Base-by-base conservation (phyloP, 2,113 vertebrate species). In the Petromus typicus region DNA sequence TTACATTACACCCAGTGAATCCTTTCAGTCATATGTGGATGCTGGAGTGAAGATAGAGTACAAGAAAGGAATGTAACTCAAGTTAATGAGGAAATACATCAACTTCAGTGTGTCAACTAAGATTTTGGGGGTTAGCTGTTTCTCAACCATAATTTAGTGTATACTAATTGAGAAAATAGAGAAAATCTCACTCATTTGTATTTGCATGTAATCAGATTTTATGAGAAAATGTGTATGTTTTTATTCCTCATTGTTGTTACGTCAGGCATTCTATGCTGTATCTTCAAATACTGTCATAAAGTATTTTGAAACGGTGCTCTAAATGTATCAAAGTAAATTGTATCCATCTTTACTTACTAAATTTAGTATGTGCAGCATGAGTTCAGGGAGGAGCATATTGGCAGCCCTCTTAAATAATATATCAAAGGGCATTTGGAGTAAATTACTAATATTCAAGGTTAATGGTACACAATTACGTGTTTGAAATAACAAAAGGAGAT, bases 211-310 rank as follows among this genome's bases (percentile, higher is more conserved):
- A 63, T 22, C 64, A 61, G 11, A 9, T 78, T 73, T 89, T 34
- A 40, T 67, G 37, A 63, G 8, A 91, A 90, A 93, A 85, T 66
- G 37, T 7, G 18, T n/a, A 23, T 51, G 45, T 51, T 91, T 86
- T 81, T 18, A 71, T 78, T 85, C 18, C 32, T 51, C n/a, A n/a
- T n/a, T 9, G 22, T 48, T 79, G 18, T 78, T 37, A 73, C 88
- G 86, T 66, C 40, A n/a, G 34, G 13, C 17, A 90, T 40, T 89
- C n/a, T 78, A 40, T 48, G 18, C 2, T 27, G 66, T 25, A 48
- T 40, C 34, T 94, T 86, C 61, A 89, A 27, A 17, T 80, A n/a
- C 48, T 95, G 63, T 67, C 23, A 78, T 94, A 13, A 82, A 89
- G 27, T 2, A 57, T 56, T 87, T 66, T 86, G 14, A 30, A 11